These are phyloP conservation scores for Cistogaster globosa DNA, from an alignment of 2,888 invertebrate species.

Conservation along the genomic window DNA sequence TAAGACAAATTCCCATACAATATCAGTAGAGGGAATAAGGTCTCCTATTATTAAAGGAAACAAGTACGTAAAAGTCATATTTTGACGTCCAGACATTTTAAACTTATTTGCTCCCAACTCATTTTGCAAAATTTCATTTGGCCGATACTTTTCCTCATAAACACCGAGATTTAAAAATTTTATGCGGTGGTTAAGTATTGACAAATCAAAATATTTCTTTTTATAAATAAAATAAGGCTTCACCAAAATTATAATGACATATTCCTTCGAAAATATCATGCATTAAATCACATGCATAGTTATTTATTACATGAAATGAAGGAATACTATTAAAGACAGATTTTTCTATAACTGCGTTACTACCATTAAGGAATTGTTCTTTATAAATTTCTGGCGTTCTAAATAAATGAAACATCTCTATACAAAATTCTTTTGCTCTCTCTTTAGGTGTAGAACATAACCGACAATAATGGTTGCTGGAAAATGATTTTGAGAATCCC, in stretches of 20 bases:
- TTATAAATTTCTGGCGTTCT: too few relatives aligned
- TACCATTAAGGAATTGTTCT: neutral
- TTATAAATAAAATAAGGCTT: conserved; percentile 9
- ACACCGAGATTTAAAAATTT: too few relatives aligned
- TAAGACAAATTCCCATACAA: conserved; percentile 25
- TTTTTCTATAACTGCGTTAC: conserved; percentile 13
- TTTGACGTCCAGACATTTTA: too few relatives aligned
- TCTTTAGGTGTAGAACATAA: conserved; percentile 23
- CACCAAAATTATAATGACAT: conserved; percentile 21
- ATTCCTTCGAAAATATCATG: conserved; percentile 22
- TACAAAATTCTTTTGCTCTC: neutral
- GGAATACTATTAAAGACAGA: conserved; percentile 5
- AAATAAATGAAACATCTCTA: conserved; percentile 23
- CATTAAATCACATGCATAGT: too few relatives aligned
- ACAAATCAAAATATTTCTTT: conserved; percentile 19
- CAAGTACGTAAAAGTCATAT: too few relatives aligned
- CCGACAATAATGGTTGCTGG: conserved; percentile 11
- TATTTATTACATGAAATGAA: too few relatives aligned
- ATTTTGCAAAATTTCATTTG: too few relatives aligned
- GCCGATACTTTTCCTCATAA: too few relatives aligned
- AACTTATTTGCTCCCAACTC: too few relatives aligned
- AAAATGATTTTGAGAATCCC: conserved; percentile 27
- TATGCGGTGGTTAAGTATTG: too few relatives aligned
- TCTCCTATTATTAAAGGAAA: conserved; percentile 8
- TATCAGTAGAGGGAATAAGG: neutral